phyloP scores from a whole-genome alignment of 2,797 vertebrate species.

The Enoplosus armatus region DNA sequence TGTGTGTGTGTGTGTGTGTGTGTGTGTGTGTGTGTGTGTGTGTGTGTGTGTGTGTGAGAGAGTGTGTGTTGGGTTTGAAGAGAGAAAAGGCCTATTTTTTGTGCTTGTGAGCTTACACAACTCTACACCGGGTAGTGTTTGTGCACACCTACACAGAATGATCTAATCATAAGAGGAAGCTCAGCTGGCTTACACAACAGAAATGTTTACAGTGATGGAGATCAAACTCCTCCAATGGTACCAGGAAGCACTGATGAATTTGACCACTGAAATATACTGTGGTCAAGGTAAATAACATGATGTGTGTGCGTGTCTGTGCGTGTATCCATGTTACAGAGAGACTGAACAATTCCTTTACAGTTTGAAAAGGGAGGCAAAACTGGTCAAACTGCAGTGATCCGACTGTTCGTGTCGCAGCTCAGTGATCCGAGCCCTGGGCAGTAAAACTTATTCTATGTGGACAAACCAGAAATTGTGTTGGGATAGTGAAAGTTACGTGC shows the following conservation, averaged over 20 bases:
- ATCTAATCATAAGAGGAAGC: constrained; percentile 82
- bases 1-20: constrained; percentile 15
- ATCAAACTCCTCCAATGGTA: constrained; percentile 55
- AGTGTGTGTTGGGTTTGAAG: constrained; percentile 59
- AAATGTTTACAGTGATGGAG: constrained; percentile 77
- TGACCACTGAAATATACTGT: constrained; percentile 61
- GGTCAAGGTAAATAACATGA: constrained; percentile 73
- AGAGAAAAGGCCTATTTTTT: constrained; percentile 73
- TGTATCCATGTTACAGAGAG: constrained; percentile 66
- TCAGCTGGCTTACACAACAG: constrained; percentile 81
- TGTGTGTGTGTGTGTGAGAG: constrained; percentile 20
- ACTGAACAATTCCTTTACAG: constrained; percentile 49
- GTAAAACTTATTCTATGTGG: constrained; percentile 64
- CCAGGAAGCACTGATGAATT: constrained; percentile 54
- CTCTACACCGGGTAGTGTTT: constrained; percentile 78
- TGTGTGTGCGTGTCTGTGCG: constrained; percentile 66
- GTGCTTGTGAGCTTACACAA: constrained; percentile 88
- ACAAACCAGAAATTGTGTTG: constrained; percentile 72
- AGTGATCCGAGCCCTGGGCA: constrained; percentile 42
- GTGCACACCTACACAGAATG: constrained; percentile 82
- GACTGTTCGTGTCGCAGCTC: constrained; percentile 57
- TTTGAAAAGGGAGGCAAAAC: constrained; percentile 51
- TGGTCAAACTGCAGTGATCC: constrained; percentile 50
- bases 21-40: constrained; percentile 49
- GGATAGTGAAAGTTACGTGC: constrained; percentile 76